Evolutionary conservation across 2,797 vertebrate species (phyloP), one percentile per base, ranked within the genome.

Genomic region (Sebastes diaconus): DNA sequence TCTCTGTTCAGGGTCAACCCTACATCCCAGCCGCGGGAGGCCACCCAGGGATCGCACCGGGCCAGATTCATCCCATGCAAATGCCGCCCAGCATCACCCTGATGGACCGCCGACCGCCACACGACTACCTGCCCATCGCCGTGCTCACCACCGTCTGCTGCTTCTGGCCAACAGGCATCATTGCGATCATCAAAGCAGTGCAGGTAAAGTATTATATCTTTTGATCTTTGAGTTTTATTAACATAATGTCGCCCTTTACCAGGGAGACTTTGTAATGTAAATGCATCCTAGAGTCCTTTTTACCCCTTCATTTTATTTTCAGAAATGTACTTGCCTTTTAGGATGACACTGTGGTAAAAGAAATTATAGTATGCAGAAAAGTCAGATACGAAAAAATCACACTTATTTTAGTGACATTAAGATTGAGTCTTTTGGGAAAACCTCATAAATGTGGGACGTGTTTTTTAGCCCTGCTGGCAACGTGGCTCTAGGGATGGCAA

Each of bases 91-190:
- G 96, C 73, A 95, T 98, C 80, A 96, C 97, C 80, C 90, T 98
- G 36, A 96, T 98, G 96, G 97, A 98, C 0, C 96, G 97, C 2
- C 96, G 97, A 30, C 97, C 97, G 0, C 97, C 97, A 0, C 97
- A 98, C 20, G 97, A 98, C 94, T 98, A 98, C 93, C 96, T 98
- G 93, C 97, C 97, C 93, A 98, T 98, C 18, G 97, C 97, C 0
- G 97, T 98, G 86, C 96, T 98, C 91, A 98, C 97, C 90, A 98
- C 97, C 25, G 96, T 98, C 88, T 98, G 97, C 94, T 98, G 97
- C 93, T 98, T 98, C 95, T 98, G 97, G 97, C 97, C 97, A 1
- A 98, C 97, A 0, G 97, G 97, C 87, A 98, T 98, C 94, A 97
- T 98, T 46, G 97, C 97, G 16, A 98, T 98, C 92, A 97, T 98